Evolutionary conservation across 2,888 invertebrate genomes (phyloP), one percentile per base, ranked within the genome.

Genomic region (Acrobeloides nanus): DNA sequence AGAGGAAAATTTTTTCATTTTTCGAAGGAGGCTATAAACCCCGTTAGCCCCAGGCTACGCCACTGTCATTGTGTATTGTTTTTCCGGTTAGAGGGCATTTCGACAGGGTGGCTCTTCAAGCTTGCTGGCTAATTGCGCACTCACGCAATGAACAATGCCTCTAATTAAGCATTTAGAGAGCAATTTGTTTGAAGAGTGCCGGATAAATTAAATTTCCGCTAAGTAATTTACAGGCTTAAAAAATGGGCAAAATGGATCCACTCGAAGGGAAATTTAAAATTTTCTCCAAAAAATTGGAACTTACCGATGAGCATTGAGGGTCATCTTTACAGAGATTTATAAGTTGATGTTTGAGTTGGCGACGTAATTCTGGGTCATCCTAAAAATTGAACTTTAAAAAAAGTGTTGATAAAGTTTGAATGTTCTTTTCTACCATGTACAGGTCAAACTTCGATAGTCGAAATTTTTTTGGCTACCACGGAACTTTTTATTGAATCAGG

Each of bases 251-350:
- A 18, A 15, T 42, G 46, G 44, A 12, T 8, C 15, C 42, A 46
- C 20, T n/a, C 46, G 46, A 15, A 40, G 17, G 15, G 15, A 18
- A 18, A 47, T 24, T 18, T 51, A 47, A 29, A 18, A 52, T 25
- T 21, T 31, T 17, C 15, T 17, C 20, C 18, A 47, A 18, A 21
- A 41, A 51, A 20, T 23, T 3, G 12, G 23, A 32, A 59, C 68
- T 64, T 25, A 67, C 68, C 44, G 63, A 59, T 33, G 66, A 59
- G 48, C 69, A 69, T 17, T 60, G 56, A 15, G 26, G 46, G 46
- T 71, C 72, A 23, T 66, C 62, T 31, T 62, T 61, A 57, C 71
- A 71, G 34, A 72, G 51, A 38, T 56, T 61, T 37, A 69, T 56
- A 37, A 66, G 67, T 26, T 67, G 64, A 40, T 71, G 71, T 46